Evolutionary conservation across 1,140 invertebrate genomes (phyloP).

Genomic region (Ephestia elutella): DNA sequence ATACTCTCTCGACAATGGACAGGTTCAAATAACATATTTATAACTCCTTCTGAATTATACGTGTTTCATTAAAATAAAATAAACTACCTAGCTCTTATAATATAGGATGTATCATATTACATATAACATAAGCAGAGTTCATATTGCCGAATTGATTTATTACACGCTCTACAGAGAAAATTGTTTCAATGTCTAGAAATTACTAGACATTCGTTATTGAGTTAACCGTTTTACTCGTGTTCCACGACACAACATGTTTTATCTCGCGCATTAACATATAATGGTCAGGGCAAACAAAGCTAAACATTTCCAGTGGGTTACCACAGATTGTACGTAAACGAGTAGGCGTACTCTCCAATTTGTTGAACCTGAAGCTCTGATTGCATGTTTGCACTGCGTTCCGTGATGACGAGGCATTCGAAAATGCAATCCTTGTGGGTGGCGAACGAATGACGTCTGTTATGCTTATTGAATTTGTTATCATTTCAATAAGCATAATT

Average conservation of each 20-base stretch:
- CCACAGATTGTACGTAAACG: slow-evolving; percentile 21
- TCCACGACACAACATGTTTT: neutral
- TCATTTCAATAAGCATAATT: slow-evolving; percentile 28
- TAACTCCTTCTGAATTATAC: too few species aligned
- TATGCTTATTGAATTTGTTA: slow-evolving; percentile 46
- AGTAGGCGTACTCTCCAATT: slow-evolving; percentile 39
- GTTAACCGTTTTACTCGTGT: neutral
- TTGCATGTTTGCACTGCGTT: slow-evolving; percentile 41
- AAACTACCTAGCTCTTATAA: too few species aligned
- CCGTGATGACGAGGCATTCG: slow-evolving; percentile 31
- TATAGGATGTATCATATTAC: too few species aligned
- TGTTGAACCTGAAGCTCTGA: slow-evolving; percentile 39
- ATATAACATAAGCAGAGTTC: too few species aligned
- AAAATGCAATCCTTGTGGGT: slow-evolving; percentile 41
- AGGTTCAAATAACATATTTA: too few species aligned
- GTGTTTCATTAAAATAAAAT: too few species aligned
- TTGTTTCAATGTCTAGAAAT: neutral
- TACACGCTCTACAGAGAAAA: neutral
- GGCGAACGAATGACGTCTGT: slow-evolving; percentile 46
- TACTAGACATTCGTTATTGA: neutral
- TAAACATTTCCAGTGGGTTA: neutral
- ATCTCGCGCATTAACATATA: slow-evolving; percentile 1
- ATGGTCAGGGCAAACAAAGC: neutral
- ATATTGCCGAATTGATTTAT: neutral
- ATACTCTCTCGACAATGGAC: too few species aligned